These are phyloP conservation scores for Choreutis nemorana DNA, from an alignment of 2,888 invertebrate genomes.

Conservation along the genomic window DNA sequence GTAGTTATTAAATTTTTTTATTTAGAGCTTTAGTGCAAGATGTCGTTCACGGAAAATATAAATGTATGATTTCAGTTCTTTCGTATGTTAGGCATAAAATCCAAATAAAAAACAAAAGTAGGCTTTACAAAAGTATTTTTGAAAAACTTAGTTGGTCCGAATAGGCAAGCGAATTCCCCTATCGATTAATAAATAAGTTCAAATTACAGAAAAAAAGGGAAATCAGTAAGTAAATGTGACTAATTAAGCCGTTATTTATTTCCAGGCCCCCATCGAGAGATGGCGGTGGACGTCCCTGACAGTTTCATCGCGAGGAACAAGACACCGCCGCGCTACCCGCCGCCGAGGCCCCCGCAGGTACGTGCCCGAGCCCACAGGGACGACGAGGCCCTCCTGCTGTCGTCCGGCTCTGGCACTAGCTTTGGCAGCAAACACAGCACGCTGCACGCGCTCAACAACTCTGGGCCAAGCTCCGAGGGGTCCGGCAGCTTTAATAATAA, in stretches of 20 bases:
- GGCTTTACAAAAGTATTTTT: too few relatives aligned
- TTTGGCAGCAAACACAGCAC: constrained; percentile 54
- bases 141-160: too few relatives aligned
- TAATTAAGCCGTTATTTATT: constrained; percentile 10
- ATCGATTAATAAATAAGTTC: too few relatives aligned
- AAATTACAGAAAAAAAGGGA: too few relatives aligned
- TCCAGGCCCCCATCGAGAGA: constrained; percentile 92
- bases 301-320: constrained; percentile 90
- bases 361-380: constrained; percentile 48
- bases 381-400: constrained; percentile 58
- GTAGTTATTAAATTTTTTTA: too few relatives aligned
- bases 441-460: constrained; percentile 35
- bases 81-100: too few relatives aligned
- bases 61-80: too few relatives aligned
- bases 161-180: too few relatives aligned
- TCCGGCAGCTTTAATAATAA: constrained; percentile 51
- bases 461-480: constrained; percentile 44
- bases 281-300: constrained; percentile 98
- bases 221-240: neutral
- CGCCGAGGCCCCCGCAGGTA: constrained; percentile 77
- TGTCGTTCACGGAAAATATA: too few relatives aligned
- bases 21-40: too few relatives aligned
- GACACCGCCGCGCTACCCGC: constrained; percentile 90
- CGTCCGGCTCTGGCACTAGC: constrained; percentile 52
- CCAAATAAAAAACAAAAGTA: too few relatives aligned